Conservation (phyloP, 2,797 vertebrate species). For the Takifugu rubripes region DNA sequence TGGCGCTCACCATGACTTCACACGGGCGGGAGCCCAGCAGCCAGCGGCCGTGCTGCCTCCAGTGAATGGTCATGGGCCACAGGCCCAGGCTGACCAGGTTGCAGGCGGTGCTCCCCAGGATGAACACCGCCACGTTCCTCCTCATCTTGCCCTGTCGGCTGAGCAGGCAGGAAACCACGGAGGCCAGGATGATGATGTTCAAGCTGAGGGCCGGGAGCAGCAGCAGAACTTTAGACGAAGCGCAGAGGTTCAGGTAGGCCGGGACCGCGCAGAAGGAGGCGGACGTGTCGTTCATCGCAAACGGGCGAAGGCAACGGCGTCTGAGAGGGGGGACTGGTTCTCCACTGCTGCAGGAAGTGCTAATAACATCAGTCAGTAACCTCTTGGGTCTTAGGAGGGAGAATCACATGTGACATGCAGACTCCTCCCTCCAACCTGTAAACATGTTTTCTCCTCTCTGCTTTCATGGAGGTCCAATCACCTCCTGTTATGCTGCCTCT, state of each 20-base stretch:
- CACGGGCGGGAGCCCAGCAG: conserved; percentile 57
- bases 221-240: conserved; percentile 56
- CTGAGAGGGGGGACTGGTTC: conserved; percentile 5
- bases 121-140: conserved; percentile 60
- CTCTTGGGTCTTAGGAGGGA: conserved; percentile 17
- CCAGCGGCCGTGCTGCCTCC: conserved; percentile 60
- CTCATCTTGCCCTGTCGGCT: conserved; percentile 53
- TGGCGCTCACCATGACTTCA: conserved; percentile 66
- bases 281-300: conserved; percentile 56
- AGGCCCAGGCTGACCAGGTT: conserved; percentile 62
- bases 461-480: conserved; percentile 35
- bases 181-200: conserved; percentile 62
- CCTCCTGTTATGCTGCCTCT: conserved; percentile 45
- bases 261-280: conserved; percentile 41
- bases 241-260: conserved; percentile 56
- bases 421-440: conserved; percentile 24
- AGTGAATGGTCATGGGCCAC: conserved; percentile 66
- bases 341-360: conserved; percentile 1
- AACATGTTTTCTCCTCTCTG: conserved; percentile 48
- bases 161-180: conserved; percentile 49
- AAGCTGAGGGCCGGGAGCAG: conserved; percentile 57
- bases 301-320: not conserved
- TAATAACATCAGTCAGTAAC: conserved; percentile 10
- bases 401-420: conserved; percentile 22
- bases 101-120: conserved; percentile 59